phyloP scores from a whole-genome alignment of 2,888 invertebrate genomes.

The Melieria crassipennis region DNA sequence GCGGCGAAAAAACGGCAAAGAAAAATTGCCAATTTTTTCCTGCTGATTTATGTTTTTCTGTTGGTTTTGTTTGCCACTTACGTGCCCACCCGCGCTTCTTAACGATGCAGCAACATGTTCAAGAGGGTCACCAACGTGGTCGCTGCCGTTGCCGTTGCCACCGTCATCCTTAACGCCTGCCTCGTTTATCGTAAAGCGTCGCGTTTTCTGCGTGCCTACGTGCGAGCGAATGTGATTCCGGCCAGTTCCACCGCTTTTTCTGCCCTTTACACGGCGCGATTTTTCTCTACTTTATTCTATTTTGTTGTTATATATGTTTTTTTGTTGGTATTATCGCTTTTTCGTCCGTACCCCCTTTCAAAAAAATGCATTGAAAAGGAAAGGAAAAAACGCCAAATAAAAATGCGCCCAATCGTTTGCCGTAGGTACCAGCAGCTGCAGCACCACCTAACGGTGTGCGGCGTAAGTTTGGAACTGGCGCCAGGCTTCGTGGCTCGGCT shows the following conservation, averaged over 20 bases:
- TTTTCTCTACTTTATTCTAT: slow-evolving; percentile 4
- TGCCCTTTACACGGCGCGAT: not conserved
- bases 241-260: not conserved
- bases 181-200: too few relatives aligned
- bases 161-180: slow-evolving; percentile 8
- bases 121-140: not conserved
- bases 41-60: too few relatives aligned
- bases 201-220: too few relatives aligned
- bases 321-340: not conserved
- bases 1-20: not conserved
- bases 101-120: not conserved
- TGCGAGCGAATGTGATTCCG: too few relatives aligned
- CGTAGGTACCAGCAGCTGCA: slow-evolving; percentile 11
- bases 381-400: not conserved
- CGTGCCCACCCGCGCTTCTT: slow-evolving; percentile 7
- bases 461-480: slow-evolving; percentile 60
- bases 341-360: slow-evolving; percentile 12
- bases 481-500: not conserved
- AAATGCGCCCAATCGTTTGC: not conserved
- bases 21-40: too few relatives aligned
- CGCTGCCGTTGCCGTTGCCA: slow-evolving; percentile 3
- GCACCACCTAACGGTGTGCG: slow-evolving; percentile 61
- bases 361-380: slow-evolving; percentile 7
- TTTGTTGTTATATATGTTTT: slow-evolving; percentile 10
- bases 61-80: slow-evolving; percentile 2